These are phyloP conservation scores for Limanda limanda DNA, from an alignment of 2,113 vertebrate species.

Conservation along the genomic window DNA sequence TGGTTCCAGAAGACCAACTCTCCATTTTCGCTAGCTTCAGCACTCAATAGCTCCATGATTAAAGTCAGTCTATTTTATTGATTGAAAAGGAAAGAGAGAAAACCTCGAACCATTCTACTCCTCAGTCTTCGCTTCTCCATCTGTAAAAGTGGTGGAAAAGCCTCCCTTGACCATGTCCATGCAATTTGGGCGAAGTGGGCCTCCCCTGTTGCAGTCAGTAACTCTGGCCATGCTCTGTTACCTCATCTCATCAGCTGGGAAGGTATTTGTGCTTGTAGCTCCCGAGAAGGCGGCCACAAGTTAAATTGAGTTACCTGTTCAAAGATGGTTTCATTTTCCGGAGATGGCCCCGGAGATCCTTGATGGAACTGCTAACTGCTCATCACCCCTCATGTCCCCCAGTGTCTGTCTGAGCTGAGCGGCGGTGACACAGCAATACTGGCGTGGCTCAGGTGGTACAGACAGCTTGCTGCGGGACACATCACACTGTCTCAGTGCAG, in stretches of 20 bases:
- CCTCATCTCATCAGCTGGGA: constrained; percentile 80
- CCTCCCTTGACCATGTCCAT: constrained; percentile 73
- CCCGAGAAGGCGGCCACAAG: constrained; percentile 68
- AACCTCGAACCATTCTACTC: constrained; percentile 59
- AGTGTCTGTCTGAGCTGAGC: constrained; percentile 62
- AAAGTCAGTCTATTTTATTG: constrained; percentile 77
- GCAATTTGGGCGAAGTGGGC: constrained; percentile 69
- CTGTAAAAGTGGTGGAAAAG: constrained; percentile 63
- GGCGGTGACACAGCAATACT: constrained; percentile 27
- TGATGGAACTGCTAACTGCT: constrained; percentile 80
- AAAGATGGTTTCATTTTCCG: constrained; percentile 80
- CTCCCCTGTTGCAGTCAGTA: constrained; percentile 71
- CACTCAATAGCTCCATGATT: constrained; percentile 75
- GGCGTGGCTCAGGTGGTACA: constrained; percentile 50
- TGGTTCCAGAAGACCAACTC: constrained; percentile 74
- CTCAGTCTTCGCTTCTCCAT: constrained; percentile 57
- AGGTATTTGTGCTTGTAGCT: constrained; percentile 78
- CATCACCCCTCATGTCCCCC: constrained; percentile 67
- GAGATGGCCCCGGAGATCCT: constrained; percentile 73
- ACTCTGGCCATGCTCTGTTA: constrained; percentile 77
- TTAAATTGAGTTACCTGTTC: constrained; percentile 84
- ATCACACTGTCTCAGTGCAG: constrained; percentile 45
- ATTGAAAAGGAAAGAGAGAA: constrained; percentile 71
- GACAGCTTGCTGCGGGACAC: constrained; percentile 58
- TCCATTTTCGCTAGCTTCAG: constrained; percentile 71